A percentile compares a stretch with the other conserved stretches of the same genome.
Evolutionary conservation across 2,888 invertebrate genomes (phyloP).

Genomic region (Aphelenchoides bicaudatus): DNA sequence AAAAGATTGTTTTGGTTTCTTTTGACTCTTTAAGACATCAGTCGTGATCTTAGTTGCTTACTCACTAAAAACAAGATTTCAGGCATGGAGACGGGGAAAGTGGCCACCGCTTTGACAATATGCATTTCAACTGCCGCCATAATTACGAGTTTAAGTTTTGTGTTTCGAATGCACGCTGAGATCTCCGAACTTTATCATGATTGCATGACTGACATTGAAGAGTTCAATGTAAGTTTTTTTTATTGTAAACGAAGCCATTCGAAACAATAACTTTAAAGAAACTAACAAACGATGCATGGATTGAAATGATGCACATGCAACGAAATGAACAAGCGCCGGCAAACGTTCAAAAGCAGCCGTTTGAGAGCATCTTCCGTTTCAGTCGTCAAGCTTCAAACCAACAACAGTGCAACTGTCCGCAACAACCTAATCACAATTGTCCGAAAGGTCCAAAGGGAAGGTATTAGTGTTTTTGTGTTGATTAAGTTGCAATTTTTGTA

Average conservation of each 20-base stretch:
- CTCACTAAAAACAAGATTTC: too few relatives aligned
- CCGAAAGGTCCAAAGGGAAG: too few relatives aligned
- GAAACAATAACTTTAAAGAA: background rate
- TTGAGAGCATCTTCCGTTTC: slow-evolving; percentile 1
- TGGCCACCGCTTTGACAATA: slow-evolving; percentile 2
- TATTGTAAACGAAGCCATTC: too few relatives aligned
- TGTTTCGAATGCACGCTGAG: slow-evolving; percentile 3
- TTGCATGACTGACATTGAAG: slow-evolving; percentile 5
- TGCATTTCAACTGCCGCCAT: slow-evolving; percentile 9
- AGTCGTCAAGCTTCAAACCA: background rate
- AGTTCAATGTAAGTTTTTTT: slow-evolving; percentile 15
- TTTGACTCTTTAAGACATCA: too few relatives aligned
- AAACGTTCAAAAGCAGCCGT: slow-evolving; percentile 5
- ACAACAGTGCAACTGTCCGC: background rate
- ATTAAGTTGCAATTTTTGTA: too few relatives aligned
- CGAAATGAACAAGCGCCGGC: background rate
- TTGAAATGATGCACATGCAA: slow-evolving; percentile 3
- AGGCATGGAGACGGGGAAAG: slow-evolving; percentile 6
- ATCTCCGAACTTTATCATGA: slow-evolving; percentile 4
- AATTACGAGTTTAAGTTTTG: background rate
- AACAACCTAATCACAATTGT: too few relatives aligned
- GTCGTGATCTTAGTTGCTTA: too few relatives aligned
- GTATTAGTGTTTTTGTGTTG: too few relatives aligned
- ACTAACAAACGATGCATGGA: slow-evolving; percentile 15
- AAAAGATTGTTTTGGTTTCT: too few relatives aligned